Conservation (phyloP, 2,888 invertebrate genomes). For the Cerastis leucographa region DNA sequence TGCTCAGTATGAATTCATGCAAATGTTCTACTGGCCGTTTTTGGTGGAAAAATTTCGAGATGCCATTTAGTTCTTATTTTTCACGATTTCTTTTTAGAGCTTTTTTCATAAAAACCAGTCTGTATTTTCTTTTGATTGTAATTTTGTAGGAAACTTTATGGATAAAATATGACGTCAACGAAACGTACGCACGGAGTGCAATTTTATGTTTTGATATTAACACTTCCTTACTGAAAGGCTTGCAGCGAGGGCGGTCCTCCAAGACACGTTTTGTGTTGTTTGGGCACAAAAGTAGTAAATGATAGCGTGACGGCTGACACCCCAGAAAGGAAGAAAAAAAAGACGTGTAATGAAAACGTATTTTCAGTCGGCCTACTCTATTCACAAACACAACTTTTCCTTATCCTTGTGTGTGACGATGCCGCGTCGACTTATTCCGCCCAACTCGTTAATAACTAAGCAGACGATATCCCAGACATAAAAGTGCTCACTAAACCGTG, state of each 20-base stretch:
- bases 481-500: slow-evolving; percentile 71
- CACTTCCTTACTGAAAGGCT: background rate
- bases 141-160: background rate
- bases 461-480: slow-evolving; percentile 55
- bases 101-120: background rate
- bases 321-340: background rate
- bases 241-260: background rate
- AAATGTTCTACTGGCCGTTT: background rate
- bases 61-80: background rate
- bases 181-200: background rate
- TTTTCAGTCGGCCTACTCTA: background rate
- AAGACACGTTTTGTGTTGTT: background rate
- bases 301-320: background rate
- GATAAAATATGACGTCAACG: background rate
- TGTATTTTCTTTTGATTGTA: background rate
- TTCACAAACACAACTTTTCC: background rate
- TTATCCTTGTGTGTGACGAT: background rate
- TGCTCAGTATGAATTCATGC: background rate
- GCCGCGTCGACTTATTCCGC: background rate
- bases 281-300: slow-evolving; percentile 5
- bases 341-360: background rate
- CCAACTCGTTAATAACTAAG: slow-evolving; percentile 20
- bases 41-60: background rate
- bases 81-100: background rate
- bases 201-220: background rate